These are phyloP conservation scores for Cylloceria caligata DNA, from an alignment of 2,888 invertebrate genomes.

Conservation along the genomic window DNA sequence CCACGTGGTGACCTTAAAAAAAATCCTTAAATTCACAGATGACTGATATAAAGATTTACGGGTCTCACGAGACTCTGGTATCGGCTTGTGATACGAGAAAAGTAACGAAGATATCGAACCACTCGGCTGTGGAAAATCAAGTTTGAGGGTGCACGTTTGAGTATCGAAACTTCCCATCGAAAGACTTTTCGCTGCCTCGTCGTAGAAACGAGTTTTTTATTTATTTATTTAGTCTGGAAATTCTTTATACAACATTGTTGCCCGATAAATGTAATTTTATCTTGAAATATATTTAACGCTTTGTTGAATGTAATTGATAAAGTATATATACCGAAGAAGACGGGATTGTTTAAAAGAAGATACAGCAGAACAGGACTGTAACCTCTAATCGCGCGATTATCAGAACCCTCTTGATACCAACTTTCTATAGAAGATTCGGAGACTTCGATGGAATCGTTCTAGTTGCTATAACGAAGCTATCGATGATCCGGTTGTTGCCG, in stretches of 20 bases:
- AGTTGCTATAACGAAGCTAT: background rate
- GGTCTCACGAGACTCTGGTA: slow-evolving; percentile 27
- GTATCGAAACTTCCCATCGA: slow-evolving; percentile 7
- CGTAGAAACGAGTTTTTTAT: background rate
- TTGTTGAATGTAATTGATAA: background rate
- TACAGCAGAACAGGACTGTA: too few species aligned
- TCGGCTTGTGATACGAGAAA: background rate
- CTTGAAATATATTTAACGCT: background rate
- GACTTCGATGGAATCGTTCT: background rate
- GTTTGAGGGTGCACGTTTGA: slow-evolving; percentile 12
- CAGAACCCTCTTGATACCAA: background rate
- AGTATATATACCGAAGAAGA: background rate
- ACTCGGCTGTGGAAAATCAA: slow-evolving; percentile 10
- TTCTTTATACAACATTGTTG: background rate
- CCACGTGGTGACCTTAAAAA: slow-evolving; percentile 9
- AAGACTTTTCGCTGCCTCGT: background rate
- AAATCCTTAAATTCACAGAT: slow-evolving; percentile 22
- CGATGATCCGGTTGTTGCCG: background rate
- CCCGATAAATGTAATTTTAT: background rate
- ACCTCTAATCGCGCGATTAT: too few species aligned
- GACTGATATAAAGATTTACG: slow-evolving; percentile 35
- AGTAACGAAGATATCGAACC: slow-evolving; percentile 10
- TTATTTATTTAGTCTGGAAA: background rate
- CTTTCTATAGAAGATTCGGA: background rate
- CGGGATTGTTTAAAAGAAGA: background rate